Evolutionary conservation across 2,113 vertebrate species (phyloP).

Genomic region (Thermophis baileyi): DNA sequence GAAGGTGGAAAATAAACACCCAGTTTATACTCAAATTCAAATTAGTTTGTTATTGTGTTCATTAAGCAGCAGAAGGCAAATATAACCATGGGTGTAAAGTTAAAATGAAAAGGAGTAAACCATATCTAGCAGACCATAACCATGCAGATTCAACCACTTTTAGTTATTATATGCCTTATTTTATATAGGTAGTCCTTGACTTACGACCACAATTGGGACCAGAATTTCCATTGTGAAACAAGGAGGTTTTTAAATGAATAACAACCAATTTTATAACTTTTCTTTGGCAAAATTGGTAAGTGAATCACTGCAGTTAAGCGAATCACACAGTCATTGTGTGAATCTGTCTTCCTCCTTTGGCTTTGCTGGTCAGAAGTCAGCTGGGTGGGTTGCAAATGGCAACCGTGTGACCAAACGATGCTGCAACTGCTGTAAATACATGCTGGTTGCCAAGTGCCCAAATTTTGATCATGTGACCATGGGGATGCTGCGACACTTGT

Average conservation of each 20-base stretch:
- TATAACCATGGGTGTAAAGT: background rate
- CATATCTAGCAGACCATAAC: background rate
- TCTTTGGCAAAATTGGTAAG: background rate
- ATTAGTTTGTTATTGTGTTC: background rate
- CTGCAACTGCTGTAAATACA: background rate
- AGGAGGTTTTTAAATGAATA: background rate
- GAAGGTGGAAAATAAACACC: background rate
- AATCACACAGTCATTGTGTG: background rate
- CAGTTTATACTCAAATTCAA: background rate
- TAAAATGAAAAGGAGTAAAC: background rate
- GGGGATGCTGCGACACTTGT: background rate
- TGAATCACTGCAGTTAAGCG: background rate
- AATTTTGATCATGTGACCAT: background rate
- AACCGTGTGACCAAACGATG: background rate
- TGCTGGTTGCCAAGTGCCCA: background rate
- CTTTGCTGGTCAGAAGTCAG: background rate
- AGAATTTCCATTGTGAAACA: background rate
- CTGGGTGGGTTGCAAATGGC: background rate
- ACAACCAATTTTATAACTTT: background rate
- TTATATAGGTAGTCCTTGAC: background rate
- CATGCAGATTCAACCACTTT: background rate
- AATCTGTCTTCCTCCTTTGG: background rate
- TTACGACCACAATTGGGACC: background rate
- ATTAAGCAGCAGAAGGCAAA: background rate
- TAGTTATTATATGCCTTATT: background rate